Conservation (phyloP, 2,113 vertebrate species). For the Orcinus orca region DNA sequence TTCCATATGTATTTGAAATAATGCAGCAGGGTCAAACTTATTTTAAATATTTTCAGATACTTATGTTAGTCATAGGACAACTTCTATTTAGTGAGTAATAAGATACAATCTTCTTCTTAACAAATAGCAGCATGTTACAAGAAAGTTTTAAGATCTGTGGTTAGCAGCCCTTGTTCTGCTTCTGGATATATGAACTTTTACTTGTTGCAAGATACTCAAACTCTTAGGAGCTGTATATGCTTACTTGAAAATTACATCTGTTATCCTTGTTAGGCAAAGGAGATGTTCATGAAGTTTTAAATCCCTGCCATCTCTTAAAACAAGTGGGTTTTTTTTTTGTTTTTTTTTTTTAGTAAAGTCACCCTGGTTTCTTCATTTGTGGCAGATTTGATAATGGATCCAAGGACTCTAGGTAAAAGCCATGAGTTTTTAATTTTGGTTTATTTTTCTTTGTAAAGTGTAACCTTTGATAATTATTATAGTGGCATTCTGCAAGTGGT, state of each 20-base stretch:
- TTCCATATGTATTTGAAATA: background rate
- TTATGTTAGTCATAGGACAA: background rate
- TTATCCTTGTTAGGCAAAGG: background rate
- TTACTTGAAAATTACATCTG: background rate
- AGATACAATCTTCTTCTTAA: background rate
- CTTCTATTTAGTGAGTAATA: background rate
- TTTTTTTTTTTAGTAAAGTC: background rate
- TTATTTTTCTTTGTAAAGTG: background rate
- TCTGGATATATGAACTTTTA: background rate
- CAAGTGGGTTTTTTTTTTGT: background rate
- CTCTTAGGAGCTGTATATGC: background rate
- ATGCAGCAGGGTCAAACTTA: background rate
- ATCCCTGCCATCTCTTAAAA: background rate
- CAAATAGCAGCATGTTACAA: background rate
- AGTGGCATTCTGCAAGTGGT: background rate
- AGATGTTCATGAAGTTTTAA: background rate
- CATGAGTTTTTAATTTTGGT: background rate
- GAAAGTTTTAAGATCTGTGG: background rate
- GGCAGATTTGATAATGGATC: background rate
- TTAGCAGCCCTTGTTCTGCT: background rate
- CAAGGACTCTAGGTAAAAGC: background rate
- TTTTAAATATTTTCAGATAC: constrained; percentile 20
- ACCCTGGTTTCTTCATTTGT: background rate
- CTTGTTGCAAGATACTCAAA: background rate
- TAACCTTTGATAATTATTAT: background rate